Evolutionary conservation across 2,888 invertebrate species (phyloP), one percentile per base, ranked within the genome.

Genomic region (Heliconius cydno): DNA sequence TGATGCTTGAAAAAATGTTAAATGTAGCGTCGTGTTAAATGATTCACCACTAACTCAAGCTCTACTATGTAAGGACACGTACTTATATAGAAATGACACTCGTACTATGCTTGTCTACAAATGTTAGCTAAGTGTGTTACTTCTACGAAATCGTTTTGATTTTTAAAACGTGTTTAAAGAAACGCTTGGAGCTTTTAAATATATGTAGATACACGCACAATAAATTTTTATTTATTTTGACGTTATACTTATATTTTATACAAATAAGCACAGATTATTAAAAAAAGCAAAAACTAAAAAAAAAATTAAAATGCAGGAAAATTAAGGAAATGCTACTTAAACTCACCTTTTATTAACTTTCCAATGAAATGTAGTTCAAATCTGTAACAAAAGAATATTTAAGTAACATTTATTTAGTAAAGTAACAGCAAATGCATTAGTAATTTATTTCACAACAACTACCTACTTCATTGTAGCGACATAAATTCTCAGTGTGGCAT

Each of bases 71-170:
- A 76, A 70, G 72, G 77, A 78, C 84, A 84, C 84, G 84, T 83
- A 81, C 78, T 80, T 83, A 79, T 77, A 79, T 80, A 71, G 77
- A 82, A 83, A 79, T 84, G 82, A 82, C 82, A 82, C 79, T 34
- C 22, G 79, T 73, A 63, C n/a, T 78, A 70, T 60, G 72, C 70
- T 82, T 77, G 73, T 77, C 41, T 66, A 66, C 75, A 75, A 66
- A 41, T 66, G 34, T 71, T 78, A 70, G 68, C 66, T 28, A 70
- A 52, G 22, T 52, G 7, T 41, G 70, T 65, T 38, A 78, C 72
- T 81, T 82, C 76, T 46, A 41, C 28, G 81, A 74, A 81, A 68
- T 77, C 66, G 78, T 60, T 60, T 79, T 75, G 57, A 60, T 65
- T 71, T 71, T 46, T 52, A 34, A 68, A 65, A 7, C 7, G 7